These are phyloP conservation scores for Cotesia vestalis DNA, from an alignment of 1,140 invertebrate genomes.

Conservation along the genomic window DNA sequence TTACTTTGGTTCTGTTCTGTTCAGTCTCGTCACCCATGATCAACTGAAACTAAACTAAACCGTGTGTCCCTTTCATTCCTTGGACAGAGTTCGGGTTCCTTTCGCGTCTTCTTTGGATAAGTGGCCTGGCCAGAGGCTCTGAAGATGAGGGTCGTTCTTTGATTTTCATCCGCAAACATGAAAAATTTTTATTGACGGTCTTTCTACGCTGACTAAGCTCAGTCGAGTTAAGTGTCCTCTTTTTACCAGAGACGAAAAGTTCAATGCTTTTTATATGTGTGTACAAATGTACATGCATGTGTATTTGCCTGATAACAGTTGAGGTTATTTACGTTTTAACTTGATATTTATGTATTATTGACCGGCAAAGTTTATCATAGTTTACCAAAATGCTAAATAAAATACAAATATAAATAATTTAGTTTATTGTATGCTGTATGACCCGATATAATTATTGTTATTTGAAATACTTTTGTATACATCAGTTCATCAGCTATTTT, in stretches of 20 bases:
- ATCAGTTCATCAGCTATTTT: too few relatives aligned
- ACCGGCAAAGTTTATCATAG: too few relatives aligned
- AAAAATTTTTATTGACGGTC: constrained; percentile 54
- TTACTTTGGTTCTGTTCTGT: background rate
- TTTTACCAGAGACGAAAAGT: background rate
- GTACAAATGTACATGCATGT: background rate
- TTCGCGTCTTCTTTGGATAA: constrained; percentile 51
- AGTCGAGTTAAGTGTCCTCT: background rate
- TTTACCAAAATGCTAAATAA: too few relatives aligned
- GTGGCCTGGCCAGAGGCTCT: constrained; percentile 38
- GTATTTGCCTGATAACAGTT: background rate
- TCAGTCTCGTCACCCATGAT: background rate
- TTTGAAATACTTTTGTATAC: too few relatives aligned
- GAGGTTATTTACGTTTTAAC: too few relatives aligned
- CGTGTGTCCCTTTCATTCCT: background rate
- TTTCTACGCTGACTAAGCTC: constrained; percentile 5
- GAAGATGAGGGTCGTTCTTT: constrained; percentile 44
- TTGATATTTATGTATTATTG: background rate
- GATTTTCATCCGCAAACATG: constrained; percentile 54
- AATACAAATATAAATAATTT: too few relatives aligned
- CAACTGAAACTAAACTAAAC: background rate
- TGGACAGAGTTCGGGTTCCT: background rate
- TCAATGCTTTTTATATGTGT: background rate
- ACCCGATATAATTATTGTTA: too few relatives aligned
- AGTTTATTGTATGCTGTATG: too few relatives aligned